Evolutionary conservation across 2,113 vertebrate genomes (phyloP).

Genomic region (Gymnorhina tibicen): DNA sequence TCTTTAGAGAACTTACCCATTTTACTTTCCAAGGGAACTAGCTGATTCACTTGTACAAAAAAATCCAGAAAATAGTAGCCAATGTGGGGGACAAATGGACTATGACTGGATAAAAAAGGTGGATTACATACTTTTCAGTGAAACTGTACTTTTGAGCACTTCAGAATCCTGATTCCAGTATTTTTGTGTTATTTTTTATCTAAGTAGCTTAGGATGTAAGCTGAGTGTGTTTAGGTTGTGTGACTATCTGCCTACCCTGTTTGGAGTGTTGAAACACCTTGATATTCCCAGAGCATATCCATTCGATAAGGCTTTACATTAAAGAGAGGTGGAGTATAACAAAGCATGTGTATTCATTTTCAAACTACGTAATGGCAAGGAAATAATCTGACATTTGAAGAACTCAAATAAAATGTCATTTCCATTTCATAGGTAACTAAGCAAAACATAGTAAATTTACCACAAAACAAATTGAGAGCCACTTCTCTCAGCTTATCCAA

Average conservation of each 20-base stretch:
- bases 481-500: not conserved
- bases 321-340: not conserved
- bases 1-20: not conserved
- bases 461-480: not conserved
- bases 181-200: not conserved
- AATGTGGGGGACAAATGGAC: rapidly evolving
- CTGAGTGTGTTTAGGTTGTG: not conserved
- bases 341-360: not conserved
- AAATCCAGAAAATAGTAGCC: not conserved
- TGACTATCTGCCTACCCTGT: not conserved
- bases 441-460: not conserved
- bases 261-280: not conserved
- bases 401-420: not conserved
- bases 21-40: not conserved
- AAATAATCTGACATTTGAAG: not conserved
- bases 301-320: not conserved
- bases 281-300: not conserved
- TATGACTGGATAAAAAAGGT: not conserved
- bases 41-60: not conserved
- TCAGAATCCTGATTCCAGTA: not conserved
- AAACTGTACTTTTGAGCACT: not conserved
- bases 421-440: not conserved
- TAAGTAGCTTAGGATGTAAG: not conserved
- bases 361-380: not conserved
- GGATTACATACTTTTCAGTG: not conserved